Evolutionary conservation across 2,797 vertebrate genomes (phyloP).

Genomic region (Tarsius wallacei): DNA sequence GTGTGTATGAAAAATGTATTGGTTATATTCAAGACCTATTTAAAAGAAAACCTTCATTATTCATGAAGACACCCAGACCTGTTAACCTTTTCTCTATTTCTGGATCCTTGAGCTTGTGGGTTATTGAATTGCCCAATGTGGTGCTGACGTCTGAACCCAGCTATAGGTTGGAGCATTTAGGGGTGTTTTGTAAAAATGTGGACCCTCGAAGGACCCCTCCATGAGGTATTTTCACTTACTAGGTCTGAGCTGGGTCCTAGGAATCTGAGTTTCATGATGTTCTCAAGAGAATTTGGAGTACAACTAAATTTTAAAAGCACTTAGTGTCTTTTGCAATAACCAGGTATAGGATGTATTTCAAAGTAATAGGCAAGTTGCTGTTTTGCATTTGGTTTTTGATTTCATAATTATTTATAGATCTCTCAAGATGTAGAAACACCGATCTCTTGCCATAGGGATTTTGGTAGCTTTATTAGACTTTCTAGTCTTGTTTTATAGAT

Average conservation of each 20-base stretch:
- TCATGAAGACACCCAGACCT: conserved; percentile 22
- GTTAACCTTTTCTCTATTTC: conserved; percentile 11
- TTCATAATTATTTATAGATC: conserved; percentile 31
- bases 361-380: neutral
- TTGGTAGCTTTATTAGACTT: neutral
- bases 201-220: neutral
- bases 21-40: conserved; percentile 78
- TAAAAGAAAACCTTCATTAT: conserved; percentile 79
- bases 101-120: neutral
- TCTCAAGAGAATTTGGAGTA: conserved; percentile 17
- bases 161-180: neutral
- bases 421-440: neutral
- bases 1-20: conserved; percentile 80
- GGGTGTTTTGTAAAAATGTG: conserved; percentile 35
- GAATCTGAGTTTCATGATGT: conserved; percentile 43
- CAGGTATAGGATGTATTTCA: neutral
- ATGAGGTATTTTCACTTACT: neutral
- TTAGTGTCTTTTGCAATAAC: neutral
- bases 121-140: neutral
- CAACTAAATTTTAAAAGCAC: neutral
- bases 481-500: neutral
- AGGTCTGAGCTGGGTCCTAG: neutral
- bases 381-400: conserved; percentile 53
- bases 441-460: neutral
- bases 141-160: neutral